Evolutionary conservation across 1,140 invertebrate species (phyloP).

Genomic region (Pseudomyrmex concolor): DNA sequence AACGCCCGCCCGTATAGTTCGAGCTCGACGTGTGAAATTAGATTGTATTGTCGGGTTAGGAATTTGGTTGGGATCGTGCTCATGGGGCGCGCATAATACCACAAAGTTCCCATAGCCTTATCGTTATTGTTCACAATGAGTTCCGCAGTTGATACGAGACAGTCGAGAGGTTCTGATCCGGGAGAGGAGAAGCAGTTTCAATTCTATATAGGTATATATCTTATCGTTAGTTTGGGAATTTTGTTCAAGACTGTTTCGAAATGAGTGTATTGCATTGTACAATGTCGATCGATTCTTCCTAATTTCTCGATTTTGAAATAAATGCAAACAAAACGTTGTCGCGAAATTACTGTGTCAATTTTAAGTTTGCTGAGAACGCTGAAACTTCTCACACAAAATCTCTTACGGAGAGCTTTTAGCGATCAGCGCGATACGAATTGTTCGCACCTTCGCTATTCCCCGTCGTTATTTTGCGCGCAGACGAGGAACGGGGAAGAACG

Average conservation of each 20-base stretch:
- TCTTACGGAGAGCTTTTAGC: not conserved
- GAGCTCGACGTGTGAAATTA: slow-evolving; percentile 46
- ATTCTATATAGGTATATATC: too few relatives aligned
- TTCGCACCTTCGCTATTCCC: not conserved
- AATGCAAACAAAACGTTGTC: too few relatives aligned
- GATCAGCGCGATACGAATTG: not conserved
- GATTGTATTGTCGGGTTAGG: slow-evolving; percentile 37
- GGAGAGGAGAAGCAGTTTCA: too few relatives aligned
- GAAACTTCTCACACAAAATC: not conserved
- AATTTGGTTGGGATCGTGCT: slow-evolving; percentile 23
- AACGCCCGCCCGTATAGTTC: not conserved
- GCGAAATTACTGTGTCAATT: too few relatives aligned
- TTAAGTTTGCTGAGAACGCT: too few relatives aligned
- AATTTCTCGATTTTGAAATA: too few relatives aligned
- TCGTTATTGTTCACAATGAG: slow-evolving; percentile 37
- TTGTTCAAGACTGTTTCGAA: too few relatives aligned
- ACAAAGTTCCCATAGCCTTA: slow-evolving; percentile 40
- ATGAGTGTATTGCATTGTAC: too few relatives aligned
- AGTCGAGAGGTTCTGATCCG: too few relatives aligned
- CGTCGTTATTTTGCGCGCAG: slow-evolving; percentile 14
- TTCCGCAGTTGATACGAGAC: slow-evolving; percentile 25
- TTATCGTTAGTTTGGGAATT: too few relatives aligned
- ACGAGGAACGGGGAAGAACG: not conserved
- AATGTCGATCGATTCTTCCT: too few relatives aligned
- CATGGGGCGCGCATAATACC: slow-evolving; percentile 24